phyloP scores from a whole-genome alignment of 2,797 vertebrate species.

The Chaenodraco wilsoni region DNA sequence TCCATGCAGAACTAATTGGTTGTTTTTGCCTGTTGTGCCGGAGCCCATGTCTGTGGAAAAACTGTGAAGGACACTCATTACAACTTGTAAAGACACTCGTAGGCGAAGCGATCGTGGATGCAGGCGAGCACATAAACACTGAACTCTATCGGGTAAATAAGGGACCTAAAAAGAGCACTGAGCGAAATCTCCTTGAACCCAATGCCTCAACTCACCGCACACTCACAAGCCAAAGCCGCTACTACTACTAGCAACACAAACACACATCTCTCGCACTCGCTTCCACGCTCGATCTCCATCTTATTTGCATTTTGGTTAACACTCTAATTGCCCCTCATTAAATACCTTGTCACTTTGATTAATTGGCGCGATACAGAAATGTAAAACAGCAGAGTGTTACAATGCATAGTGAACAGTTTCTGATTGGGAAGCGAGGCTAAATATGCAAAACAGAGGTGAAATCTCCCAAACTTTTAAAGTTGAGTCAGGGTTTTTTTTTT shows the following conservation, averaged over 20 bases:
- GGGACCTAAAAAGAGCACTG: constrained; percentile 39
- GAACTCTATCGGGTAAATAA: constrained; percentile 35
- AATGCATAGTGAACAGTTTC: constrained; percentile 58
- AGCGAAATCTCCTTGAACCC: constrained; percentile 72
- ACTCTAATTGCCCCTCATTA: constrained; percentile 86
- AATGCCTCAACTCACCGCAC: constrained; percentile 44
- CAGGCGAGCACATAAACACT: constrained; percentile 41
- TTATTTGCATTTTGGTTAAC: constrained; percentile 83
- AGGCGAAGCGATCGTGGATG: constrained; percentile 42
- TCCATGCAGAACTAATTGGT: constrained; percentile 75
- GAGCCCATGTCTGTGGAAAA: constrained; percentile 37
- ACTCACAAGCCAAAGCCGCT: constrained; percentile 2
- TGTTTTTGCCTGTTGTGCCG: constrained; percentile 66
- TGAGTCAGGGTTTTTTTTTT: constrained; percentile 28
- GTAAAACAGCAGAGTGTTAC: constrained; percentile 75
- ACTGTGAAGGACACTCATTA: constrained; percentile 72
- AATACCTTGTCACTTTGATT: constrained; percentile 85
- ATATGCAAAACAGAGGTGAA: constrained; percentile 50
- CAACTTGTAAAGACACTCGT: constrained; percentile 40
- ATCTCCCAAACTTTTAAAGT: constrained; percentile 32
- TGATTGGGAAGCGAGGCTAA: constrained; percentile 47
- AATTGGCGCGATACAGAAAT: constrained; percentile 80
- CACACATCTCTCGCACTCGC: constrained; percentile 26
- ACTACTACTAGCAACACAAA: constrained; percentile 16
- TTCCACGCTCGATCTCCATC: constrained; percentile 40